Evolutionary conservation across 2,888 invertebrate species (phyloP).

Genomic region (Plagiodera versicolora): DNA sequence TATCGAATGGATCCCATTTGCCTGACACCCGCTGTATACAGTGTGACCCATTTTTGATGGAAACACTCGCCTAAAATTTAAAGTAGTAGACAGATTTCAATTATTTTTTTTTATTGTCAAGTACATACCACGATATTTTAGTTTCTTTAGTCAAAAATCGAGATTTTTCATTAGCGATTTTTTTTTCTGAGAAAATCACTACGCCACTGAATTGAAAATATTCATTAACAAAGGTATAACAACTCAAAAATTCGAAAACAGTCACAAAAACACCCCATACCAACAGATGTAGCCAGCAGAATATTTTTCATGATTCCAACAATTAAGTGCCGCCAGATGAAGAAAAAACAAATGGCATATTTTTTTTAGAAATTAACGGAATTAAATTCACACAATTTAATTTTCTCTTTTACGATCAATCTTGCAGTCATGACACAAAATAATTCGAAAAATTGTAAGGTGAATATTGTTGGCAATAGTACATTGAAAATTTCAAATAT

Average conservation of each 20-base stretch:
- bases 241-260: slow-evolving; percentile 11
- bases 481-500: neutral
- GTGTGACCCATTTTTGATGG: slow-evolving; percentile 7
- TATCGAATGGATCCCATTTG: no score
- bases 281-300: no score
- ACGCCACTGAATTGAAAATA: neutral
- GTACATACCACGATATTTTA: neutral
- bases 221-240: neutral
- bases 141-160: neutral
- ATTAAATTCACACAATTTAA: neutral
- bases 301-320: neutral
- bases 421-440: neutral
- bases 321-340: neutral
- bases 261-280: no score
- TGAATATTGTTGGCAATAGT: neutral
- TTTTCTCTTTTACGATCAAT: neutral
- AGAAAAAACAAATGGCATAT: neutral
- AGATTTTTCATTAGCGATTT: neutral
- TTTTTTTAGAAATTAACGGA: neutral
- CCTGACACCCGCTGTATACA: no score
- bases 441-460: neutral
- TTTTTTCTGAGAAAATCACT: neutral
- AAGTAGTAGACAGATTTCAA: slow-evolving; percentile 2
- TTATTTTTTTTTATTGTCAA: slow-evolving; percentile 4
- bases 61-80: slow-evolving; percentile 4